Evolutionary conservation across 1,140 invertebrate species (phyloP).

Genomic region (Sarcophaga bullata): DNA sequence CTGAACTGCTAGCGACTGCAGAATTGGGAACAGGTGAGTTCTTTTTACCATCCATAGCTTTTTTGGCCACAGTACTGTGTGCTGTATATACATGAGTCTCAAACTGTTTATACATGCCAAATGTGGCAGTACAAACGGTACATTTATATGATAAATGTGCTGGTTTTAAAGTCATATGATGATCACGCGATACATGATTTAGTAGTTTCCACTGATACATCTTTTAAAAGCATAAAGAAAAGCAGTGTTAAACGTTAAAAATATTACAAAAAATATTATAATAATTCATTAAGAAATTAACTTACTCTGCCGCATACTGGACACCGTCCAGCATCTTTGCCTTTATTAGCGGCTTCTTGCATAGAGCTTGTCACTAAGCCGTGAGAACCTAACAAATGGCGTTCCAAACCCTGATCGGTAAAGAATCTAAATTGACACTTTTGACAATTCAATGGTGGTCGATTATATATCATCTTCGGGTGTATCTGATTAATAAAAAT

Average conservation of each 20-base stretch:
- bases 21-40: constrained; percentile 52
- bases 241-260: not conserved
- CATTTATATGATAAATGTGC: constrained; percentile 94
- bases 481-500: constrained; percentile 72
- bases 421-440: constrained; percentile 90
- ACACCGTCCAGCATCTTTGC: constrained; percentile 92
- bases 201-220: constrained; percentile 93
- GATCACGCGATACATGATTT: constrained; percentile 90
- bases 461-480: constrained; percentile 95
- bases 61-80: constrained; percentile 85
- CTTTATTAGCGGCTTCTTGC: constrained; percentile 94
- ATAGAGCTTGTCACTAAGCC: constrained; percentile 94
- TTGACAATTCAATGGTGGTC: constrained; percentile 93
- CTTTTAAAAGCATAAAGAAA: constrained; percentile 63
- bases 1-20: constrained; percentile 51
- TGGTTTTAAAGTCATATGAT: constrained; percentile 89
- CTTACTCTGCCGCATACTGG: constrained; percentile 90
- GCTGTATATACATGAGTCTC: constrained; percentile 94
- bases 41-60: constrained; percentile 82
- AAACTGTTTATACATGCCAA: constrained; percentile 94
- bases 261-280: not conserved
- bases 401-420: constrained; percentile 84
- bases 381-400: constrained; percentile 92
- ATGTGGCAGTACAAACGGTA: constrained; percentile 92
- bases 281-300: constrained; percentile 43